Evolutionary conservation across 2,888 invertebrate genomes (phyloP), one percentile per base, ranked within the genome.

Genomic region (Drosophila prostipennis): DNA sequence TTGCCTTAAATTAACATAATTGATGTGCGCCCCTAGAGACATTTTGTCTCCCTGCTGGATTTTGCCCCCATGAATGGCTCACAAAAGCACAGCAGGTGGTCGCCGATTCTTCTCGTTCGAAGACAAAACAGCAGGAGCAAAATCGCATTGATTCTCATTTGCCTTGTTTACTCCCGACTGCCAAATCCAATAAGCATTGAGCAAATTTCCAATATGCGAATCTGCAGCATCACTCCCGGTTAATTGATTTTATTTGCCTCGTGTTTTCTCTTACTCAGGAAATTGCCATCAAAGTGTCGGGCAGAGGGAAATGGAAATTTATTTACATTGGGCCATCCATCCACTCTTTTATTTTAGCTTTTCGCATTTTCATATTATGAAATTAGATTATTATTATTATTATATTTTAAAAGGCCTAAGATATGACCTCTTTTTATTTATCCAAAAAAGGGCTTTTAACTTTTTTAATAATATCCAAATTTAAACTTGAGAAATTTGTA

Each of bases 181-280:
- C 68, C 82, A 82, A 88, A 88, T 88, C 82, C 83, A 88, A 82
- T 88, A 88, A 82, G 77, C 80, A 85, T 55, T 63, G 61, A 52
- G 29, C 61, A 68, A 60, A 76, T 72, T 63, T 77, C 73, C 79
- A 72, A 72, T 74, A 67, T 82, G 75, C 70, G 61, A 78, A 76
- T 67, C 70, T 78, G 87, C 89, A 75, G 76, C 60, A 77, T 87
- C 89, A 89, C 77, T 84, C 77, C 60, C 77, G 65, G 57, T 78
- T 89, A 87, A 87, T 87, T 87, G 87, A 89, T 84, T 89, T 78
- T 76, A 80, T 81, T 78, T 78, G 67, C 82, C 65, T 54, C 67
- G 42, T 46, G 42, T 14, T 48, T 14, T 48, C 57, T 53, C 45
- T 19, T 14, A 16, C 26, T n/a, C 42, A 36, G 52, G 43, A 60